Evolutionary conservation across 2,113 vertebrate genomes (phyloP).

Genomic region (Tamias sibiricus): DNA sequence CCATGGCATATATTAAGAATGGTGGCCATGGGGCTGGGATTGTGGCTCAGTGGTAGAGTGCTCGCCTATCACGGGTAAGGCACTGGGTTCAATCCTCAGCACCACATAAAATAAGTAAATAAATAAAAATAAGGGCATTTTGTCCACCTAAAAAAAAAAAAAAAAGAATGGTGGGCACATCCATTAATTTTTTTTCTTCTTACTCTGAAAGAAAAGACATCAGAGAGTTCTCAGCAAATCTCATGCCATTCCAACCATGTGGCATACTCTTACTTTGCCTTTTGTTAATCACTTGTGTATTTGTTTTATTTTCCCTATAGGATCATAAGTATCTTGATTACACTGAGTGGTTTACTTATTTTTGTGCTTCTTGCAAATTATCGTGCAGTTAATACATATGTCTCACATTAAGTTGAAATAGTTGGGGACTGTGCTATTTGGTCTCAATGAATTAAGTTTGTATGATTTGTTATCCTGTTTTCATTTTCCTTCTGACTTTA

Average conservation of each 20-base stretch:
- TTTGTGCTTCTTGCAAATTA: slow-evolving; percentile 15
- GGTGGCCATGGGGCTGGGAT: too few relatives aligned
- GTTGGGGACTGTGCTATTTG: background rate
- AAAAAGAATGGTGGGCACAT: too few relatives aligned
- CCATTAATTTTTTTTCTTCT: background rate
- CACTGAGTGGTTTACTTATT: background rate
- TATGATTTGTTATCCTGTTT: background rate
- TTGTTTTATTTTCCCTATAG: slow-evolving; percentile 36
- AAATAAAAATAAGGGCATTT: too few relatives aligned
- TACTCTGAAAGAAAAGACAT: background rate
- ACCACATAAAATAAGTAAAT: too few relatives aligned
- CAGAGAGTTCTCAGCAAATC: background rate
- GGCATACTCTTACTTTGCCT: background rate
- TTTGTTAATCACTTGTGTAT: slow-evolving; percentile 14
- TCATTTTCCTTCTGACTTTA: slow-evolving; percentile 3
- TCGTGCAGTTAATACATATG: background rate
- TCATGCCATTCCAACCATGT: background rate
- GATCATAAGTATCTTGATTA: slow-evolving; percentile 30
- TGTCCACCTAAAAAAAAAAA: too few relatives aligned
- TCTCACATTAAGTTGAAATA: slow-evolving; percentile 18
- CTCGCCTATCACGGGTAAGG: too few relatives aligned
- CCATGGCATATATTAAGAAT: background rate
- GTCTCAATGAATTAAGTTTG: slow-evolving; percentile 41
- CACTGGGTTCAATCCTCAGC: too few relatives aligned
- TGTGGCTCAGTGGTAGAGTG: too few relatives aligned